Evolutionary conservation across 1,140 invertebrate species (phyloP), one percentile per base, ranked within the genome.

Genomic region (Tribolium castaneum): DNA sequence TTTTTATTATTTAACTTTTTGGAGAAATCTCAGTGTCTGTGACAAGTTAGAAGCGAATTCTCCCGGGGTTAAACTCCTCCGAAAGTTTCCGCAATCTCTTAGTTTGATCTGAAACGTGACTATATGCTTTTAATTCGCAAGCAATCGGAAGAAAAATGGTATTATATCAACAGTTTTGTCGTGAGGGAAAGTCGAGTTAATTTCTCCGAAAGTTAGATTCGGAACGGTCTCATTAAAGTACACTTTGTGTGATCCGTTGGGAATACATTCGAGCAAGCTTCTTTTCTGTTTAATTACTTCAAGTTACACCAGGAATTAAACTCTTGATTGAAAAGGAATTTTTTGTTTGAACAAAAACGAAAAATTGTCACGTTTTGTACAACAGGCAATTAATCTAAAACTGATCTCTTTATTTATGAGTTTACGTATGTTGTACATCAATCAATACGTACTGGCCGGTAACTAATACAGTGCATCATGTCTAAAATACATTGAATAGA

Each of bases 401-500:
- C 59, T 14, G 59, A 66, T 66, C 30, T 66, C 30, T 66, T 66
- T 66, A 66, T 66, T 66, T 66, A 66, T 35, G 59, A 45, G 59
- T 12, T 30, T 66, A 66, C 59, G 35, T 66, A 35, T 66, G 59
- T 66, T 66, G 59, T 66, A 66, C 30, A 66, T 66, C 59, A 66
- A 66, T 66, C 59, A 66, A 66, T 66, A 66, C 30, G 59, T 66
- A 66, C 59, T 14, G 59, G 39, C 59, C 30, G 59, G 35, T 66
- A 66, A 66, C 59, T 66, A 66, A 66, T 66, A 66, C 59, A 66
- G 25, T 66, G 59, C 59, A 66, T 66, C 59, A 66, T 66, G 59
- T 66, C 59, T 66, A 66, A 35, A 66, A 66, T 66, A 66, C 59
- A 35, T 13, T 66, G 59, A 66, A 66, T 66, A 66, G 59, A 66